Base-by-base conservation (phyloP, 2,113 vertebrate species). In the Petrocephalus zakoni region DNA sequence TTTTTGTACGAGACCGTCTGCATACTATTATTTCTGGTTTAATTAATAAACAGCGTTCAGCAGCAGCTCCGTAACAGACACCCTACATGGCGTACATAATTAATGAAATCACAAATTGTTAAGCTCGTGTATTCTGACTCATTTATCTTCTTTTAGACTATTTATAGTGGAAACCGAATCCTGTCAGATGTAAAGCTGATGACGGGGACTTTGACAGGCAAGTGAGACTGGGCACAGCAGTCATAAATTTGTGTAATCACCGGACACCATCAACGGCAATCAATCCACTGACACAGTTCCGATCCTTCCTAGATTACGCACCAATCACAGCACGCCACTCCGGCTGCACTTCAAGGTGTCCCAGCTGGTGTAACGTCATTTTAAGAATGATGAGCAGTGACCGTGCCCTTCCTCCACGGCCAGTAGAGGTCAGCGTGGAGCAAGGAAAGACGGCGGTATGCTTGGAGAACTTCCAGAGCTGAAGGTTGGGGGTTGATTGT, bases 191-290 rank as follows among this genome's bases (percentile, higher is more conserved):
- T 86, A 86, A 56, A 6, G 15, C 29, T 55, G 52, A 55, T 52
- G 52, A 19, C 5, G 17, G 29, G 49, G 15, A 37, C 4, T 55
- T 37, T 34, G 19, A 86, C 13, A 37, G 11, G 51, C 29, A 0
- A 55, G 84, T 2, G 46, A 13, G 51, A 52, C 52, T 55, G 25
- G 52, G 51, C 52, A 29, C 52, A 7, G 29, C 84, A 53, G 19
- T 17, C 47, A 85, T 85, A 85, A 83, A 53, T 85, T 85, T 55
- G 84, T 52, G n/a, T 34, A 55, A 86, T 55, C 84, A 34, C 22
- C 17, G n/a, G 29, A n/a, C 47, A 56, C 51, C 46, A 86, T 55
- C 84, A 10, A 49, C 81, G 46, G 46, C 84, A 34, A 86, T 86
- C 84, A 53, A 55, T 55, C 84, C 11, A 15, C 51, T 49, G 84